A percentile compares a stretch with the other conserved stretches of the same genome.
These are phyloP conservation scores for Cercocebus atys DNA, from an alignment of 2,113 vertebrate species.

Conservation along the genomic window DNA sequence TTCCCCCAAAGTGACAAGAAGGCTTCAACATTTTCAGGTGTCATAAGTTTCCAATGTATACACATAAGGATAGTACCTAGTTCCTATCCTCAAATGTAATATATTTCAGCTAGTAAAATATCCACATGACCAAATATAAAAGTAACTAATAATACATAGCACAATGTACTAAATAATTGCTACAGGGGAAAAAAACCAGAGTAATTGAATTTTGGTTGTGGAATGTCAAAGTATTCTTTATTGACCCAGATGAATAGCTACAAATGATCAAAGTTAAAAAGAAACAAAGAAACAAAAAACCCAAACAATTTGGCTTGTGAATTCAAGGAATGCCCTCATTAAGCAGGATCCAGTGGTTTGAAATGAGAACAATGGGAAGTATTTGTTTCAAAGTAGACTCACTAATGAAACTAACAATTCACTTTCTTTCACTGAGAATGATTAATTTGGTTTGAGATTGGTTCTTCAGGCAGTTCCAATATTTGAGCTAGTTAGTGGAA, in stretches of 20 bases:
- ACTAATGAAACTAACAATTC: background rate
- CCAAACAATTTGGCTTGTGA: background rate
- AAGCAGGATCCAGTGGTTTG: background rate
- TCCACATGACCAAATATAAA: background rate
- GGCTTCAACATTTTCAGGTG: background rate
- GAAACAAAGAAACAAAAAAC: background rate
- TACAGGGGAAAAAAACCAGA: background rate
- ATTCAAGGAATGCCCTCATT: background rate
- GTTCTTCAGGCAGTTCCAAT: background rate
- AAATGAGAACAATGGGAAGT: background rate
- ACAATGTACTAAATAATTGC: background rate
- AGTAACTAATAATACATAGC: background rate
- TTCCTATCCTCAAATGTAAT: background rate
- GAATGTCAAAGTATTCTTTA: background rate
- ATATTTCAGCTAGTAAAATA: background rate
- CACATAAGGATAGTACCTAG: background rate
- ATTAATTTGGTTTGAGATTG: background rate
- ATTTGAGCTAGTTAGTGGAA: background rate
- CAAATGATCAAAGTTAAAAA: background rate
- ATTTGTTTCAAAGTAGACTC: constrained; percentile 28
- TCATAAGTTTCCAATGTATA: background rate
- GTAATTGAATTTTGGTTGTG: background rate
- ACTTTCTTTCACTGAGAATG: background rate
- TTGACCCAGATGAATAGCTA: background rate
- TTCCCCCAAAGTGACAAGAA: background rate